These are phyloP conservation scores for Propithecus deckenii DNA, from an alignment of 2,797 vertebrate genomes.

Conservation along the genomic window DNA sequence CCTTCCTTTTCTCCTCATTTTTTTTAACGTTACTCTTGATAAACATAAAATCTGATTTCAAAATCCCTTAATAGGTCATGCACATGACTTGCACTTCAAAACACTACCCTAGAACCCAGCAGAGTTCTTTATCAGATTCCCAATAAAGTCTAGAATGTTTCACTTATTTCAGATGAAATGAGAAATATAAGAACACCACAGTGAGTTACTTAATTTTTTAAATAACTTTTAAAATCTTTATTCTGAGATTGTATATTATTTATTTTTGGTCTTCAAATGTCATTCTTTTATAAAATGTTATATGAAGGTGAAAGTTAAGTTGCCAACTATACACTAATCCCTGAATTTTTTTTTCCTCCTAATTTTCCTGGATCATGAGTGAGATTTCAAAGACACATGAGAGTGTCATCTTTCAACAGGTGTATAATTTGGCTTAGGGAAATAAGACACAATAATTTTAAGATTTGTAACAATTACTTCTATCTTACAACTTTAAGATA, in stretches of 20 bases:
- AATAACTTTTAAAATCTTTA: not conserved
- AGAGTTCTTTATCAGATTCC: slow-evolving; percentile 6
- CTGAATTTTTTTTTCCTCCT: not conserved
- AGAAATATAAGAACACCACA: slow-evolving; percentile 25
- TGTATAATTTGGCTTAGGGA: not conserved
- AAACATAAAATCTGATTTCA: slow-evolving; percentile 37
- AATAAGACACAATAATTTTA: slow-evolving; percentile 13
- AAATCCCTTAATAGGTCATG: not conserved
- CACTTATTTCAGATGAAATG: slow-evolving; percentile 14
- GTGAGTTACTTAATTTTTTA: not conserved
- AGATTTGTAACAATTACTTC: slow-evolving; percentile 28
- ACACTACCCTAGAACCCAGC: not conserved
- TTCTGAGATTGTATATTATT: not conserved
- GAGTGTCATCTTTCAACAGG: not conserved
- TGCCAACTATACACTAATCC: not conserved
- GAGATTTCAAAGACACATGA: not conserved
- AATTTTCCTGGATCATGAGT: slow-evolving; percentile 11
- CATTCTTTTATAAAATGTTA: slow-evolving; percentile 5
- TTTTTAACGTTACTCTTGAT: not conserved
- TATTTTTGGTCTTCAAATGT: slow-evolving; percentile 27
- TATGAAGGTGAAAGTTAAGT: not conserved
- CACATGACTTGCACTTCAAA: slow-evolving; percentile 37
- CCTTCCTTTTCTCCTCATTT: not conserved
- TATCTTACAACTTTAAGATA: not conserved
- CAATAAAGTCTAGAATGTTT: not conserved